phyloP scores from a whole-genome alignment of 2,888 invertebrate species.

The Ectobius pallidus region DNA sequence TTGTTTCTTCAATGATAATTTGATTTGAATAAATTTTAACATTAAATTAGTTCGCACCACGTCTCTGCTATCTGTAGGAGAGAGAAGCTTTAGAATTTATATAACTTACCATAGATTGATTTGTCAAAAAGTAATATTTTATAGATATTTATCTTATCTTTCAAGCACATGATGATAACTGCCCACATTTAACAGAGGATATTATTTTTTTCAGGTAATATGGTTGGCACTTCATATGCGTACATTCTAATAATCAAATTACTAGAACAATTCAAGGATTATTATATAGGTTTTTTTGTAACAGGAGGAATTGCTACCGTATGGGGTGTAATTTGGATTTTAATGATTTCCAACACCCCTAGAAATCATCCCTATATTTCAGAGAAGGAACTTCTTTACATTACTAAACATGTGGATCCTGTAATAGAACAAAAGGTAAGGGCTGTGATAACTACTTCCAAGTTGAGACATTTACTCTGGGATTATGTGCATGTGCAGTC shows the following conservation, averaged over 20 bases:
- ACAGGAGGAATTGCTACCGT: neutral
- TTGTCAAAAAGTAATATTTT: no score
- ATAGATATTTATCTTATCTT: no score
- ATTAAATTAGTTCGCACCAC: no score
- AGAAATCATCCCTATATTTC: neutral
- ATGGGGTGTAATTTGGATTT: neutral
- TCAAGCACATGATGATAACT: no score
- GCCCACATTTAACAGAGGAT: no score
- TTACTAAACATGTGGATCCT: neutral
- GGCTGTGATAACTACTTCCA: neutral
- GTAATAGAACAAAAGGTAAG: neutral
- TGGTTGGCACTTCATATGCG: neutral
- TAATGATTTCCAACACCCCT: neutral
- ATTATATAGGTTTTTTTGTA: neutral
- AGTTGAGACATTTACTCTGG: no score
- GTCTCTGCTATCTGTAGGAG: no score
- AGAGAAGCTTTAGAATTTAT: no score
- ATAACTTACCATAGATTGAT: no score
- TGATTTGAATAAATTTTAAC: no score
- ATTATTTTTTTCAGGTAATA: neutral
- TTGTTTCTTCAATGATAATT: no score
- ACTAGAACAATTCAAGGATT: neutral
- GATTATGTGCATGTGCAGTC: no score
- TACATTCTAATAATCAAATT: neutral
- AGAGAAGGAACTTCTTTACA: neutral